These are phyloP conservation scores for Dicentrarchus labrax DNA, from an alignment of 2,113 vertebrate genomes.

Conservation along the genomic window DNA sequence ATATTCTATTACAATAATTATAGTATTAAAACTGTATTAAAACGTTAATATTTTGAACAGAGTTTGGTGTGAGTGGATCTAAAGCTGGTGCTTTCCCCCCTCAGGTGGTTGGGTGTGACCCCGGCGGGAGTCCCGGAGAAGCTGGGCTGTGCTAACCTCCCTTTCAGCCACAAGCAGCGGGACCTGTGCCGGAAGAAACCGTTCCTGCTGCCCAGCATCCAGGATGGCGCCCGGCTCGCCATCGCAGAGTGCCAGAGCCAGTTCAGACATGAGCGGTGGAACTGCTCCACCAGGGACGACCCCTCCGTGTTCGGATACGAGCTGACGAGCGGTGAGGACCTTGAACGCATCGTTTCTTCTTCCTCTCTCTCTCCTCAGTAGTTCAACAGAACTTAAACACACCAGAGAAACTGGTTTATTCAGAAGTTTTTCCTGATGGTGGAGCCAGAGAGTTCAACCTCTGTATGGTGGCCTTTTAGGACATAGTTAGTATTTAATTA, in stretches of 20 bases:
- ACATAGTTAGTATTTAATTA: too few relatives aligned
- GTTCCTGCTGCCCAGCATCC: constrained; percentile 90
- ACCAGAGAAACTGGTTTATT: too few relatives aligned
- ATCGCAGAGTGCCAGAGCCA: constrained; percentile 91
- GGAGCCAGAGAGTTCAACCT: too few relatives aligned
- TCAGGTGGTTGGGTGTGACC: constrained; percentile 92
- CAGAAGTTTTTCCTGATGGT: too few relatives aligned
- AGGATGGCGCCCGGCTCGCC: constrained; percentile 91
- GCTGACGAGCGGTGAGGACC: constrained; percentile 88
- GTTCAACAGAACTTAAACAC: too few relatives aligned
- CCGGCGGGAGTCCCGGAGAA: constrained; percentile 87
- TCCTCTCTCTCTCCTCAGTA: too few relatives aligned
- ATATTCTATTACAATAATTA: too few relatives aligned
- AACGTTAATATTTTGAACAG: too few relatives aligned
- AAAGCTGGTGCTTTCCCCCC: neutral
- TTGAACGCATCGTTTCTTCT: neutral
- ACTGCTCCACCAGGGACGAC: constrained; percentile 85
- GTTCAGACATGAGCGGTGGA: constrained; percentile 95
- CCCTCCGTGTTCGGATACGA: constrained; percentile 87
- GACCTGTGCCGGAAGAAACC: constrained; percentile 91
- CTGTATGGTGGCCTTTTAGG: too few relatives aligned
- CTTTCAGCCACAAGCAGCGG: constrained; percentile 88
- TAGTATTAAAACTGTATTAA: too few relatives aligned
- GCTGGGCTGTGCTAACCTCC: constrained; percentile 85
- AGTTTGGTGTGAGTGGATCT: neutral